phyloP scores from a whole-genome alignment of 1,140 invertebrate species.

The Drosophila willistoni region DNA sequence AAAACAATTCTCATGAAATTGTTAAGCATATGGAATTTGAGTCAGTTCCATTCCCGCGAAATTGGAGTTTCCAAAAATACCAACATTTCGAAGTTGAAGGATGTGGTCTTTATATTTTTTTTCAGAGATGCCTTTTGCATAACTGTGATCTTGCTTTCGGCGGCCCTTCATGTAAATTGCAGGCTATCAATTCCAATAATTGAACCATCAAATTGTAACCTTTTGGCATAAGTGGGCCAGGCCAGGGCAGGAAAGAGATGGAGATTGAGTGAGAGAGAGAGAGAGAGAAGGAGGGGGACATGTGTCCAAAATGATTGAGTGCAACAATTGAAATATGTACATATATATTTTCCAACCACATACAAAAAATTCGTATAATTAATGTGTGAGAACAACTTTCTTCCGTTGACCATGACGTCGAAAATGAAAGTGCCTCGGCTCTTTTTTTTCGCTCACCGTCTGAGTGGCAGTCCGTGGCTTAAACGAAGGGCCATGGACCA shows the following conservation, averaged over 20 bases:
- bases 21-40: background rate
- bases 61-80: conserved; percentile 2
- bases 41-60: conserved; percentile 3
- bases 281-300: conserved; percentile 1
- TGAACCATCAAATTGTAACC: conserved; percentile 35
- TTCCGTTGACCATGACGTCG: conserved; percentile 55
- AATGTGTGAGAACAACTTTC: conserved; percentile 76
- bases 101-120: conserved; percentile 2
- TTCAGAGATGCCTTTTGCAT: conserved; percentile 15
- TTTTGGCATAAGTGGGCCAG: conserved; percentile 28
- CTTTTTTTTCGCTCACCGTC: too few relatives aligned
- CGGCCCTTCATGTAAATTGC: conserved; percentile 33
- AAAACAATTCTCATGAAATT: conserved; percentile 2
- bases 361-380: conserved; percentile 50
- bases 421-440: conserved; percentile 62
- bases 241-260: background rate
- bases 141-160: conserved; percentile 9
- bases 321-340: conserved; percentile 24
- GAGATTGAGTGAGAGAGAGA: too few relatives aligned
- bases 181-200: conserved; percentile 37
- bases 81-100: conserved; percentile 12
- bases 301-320: conserved; percentile 10
- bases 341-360: conserved; percentile 1
- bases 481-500: conserved; percentile 44
- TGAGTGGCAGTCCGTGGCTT: background rate